Evolutionary conservation across 2,797 vertebrate species (phyloP), one percentile per base, ranked within the genome.

Genomic region (Xenopus petersii): DNA sequence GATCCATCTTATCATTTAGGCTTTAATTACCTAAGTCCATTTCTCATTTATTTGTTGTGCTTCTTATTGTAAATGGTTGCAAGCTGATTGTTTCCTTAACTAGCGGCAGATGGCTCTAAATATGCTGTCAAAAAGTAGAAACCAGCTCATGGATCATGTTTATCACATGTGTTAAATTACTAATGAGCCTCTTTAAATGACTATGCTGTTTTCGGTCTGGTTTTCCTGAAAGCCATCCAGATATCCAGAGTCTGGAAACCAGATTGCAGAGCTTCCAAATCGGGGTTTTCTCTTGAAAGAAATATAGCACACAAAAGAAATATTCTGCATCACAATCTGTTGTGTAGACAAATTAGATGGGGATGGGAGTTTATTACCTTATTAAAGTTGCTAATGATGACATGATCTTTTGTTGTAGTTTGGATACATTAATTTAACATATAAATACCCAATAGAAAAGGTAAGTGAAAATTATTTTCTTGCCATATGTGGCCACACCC

Each of bases 121-220:
- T 56, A 58, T 55, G 55, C 65, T 73, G 70, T 73, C 70, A 73
- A 49, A 46, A 62, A 58, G 36, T 48, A 16, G 21, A 73, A 62
- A 59, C 56, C 10, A 54, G 46, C 59, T 67, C 75, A 78, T 78
- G 75, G 33, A 78, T 73, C 75, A 78, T 78, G 65, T 48, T 78
- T 78, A 78, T 21, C 67, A 68, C 59, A 61, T 67, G 51, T 64
- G 64, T 63, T 69, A 73, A 73, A 55, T 73, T 63, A 65, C 49
- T 73, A 69, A 68, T 73, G 47, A 78, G 47, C 15, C 24, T 36
- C 30, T 58, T 56, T 54, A 69, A 49, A 69, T 30, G n/a, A 49
- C 46, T 69, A 58, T 17, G 30, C 16, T 30, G 24, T 24, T 24
- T 51, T 21, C 12, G 12, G 47, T 66, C 24, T 66, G 47, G n/a